A percentile compares a stretch with the other conserved stretches of the same genome.
phyloP scores from a whole-genome alignment of 2,888 invertebrate genomes.

The Hylaea fasciaria region DNA sequence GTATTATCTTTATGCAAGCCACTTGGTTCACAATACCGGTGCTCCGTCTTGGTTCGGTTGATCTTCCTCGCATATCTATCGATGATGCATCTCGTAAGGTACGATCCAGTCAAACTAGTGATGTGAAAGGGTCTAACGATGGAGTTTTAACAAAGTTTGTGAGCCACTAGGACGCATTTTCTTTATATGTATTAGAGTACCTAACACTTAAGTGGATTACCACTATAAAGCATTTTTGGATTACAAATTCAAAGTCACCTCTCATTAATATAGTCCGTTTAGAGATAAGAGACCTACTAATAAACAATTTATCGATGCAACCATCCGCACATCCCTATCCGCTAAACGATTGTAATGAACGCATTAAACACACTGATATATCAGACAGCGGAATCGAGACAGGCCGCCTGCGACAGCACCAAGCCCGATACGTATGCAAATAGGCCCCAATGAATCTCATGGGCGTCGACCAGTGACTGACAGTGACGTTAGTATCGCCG shows the following conservation, averaged over 20 bases:
- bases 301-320: constrained; percentile 7
- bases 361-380: constrained; percentile 80
- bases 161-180: background rate
- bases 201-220: too few relatives aligned
- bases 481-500: constrained; percentile 76
- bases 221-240: too few relatives aligned
- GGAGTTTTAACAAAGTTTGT: background rate
- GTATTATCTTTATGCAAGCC: constrained; percentile 84
- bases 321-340: constrained; percentile 52
- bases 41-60: constrained; percentile 72
- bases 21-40: constrained; percentile 82
- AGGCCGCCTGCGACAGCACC: constrained; percentile 70
- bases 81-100: constrained; percentile 74
- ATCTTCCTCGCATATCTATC: constrained; percentile 78
- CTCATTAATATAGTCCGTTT: too few relatives aligned
- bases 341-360: constrained; percentile 76
- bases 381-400: constrained; percentile 70
- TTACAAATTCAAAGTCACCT: too few relatives aligned
- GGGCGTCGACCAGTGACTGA: constrained; percentile 81
- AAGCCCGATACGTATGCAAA: constrained; percentile 80
- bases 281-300: too few relatives aligned
- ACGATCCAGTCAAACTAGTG: constrained; percentile 61
- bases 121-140: constrained; percentile 52
- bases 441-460: constrained; percentile 78
- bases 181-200: too few relatives aligned